Base-by-base conservation (phyloP, 1,140 invertebrate genomes). In the Diachasmimorpha longicaudata region DNA sequence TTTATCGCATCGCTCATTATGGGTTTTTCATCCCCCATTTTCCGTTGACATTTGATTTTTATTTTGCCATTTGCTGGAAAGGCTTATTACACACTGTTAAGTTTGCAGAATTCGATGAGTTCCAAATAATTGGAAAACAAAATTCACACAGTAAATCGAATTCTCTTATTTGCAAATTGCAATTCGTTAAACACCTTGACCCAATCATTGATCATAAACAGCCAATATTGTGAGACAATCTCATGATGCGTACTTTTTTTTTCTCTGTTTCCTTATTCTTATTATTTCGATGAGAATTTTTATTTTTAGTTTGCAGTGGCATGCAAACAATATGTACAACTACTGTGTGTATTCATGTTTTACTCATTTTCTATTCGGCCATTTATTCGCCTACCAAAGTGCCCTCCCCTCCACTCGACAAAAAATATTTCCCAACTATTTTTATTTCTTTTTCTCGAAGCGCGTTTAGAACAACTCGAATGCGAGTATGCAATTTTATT, bases 281-380 rank as follows among this genome's bases (percentile, higher is more conserved):
- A 44, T 66, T 66, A 66, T 66, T 52, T 72, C 48, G 16, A 19
- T 72, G 8, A 58, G 19, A 19, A 37, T 58, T 58, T 55, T 58
- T 21, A 13, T 10, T 42, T 73, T 73, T 42, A 66, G 55, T 73
- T 73, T 73, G 72, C 72, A 73, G 44, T 73, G 72, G 58, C 72
- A 73, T 73, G 72, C 72, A 66, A 63, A 37, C 36, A 58, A 58
- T 55, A 58, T 37, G 44, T 72, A 39, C 23, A 25, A 58, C 23
- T 72, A 23, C 23, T 72, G 11, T 44, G 13, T 72, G 52, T 36
- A 72, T 52, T 48, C 16, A 9, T 42, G 13, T 13, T 8, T 52
- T 52, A n/a, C n/a, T 52, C 9, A 16, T 16, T 52, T 16, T 52
- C 3, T 19, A 16, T n/a, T 52, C 16, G 48, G 19, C 1, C n/a